phyloP scores from a whole-genome alignment of 2,888 invertebrate genomes.

The Theodoxus fluviatilis region DNA sequence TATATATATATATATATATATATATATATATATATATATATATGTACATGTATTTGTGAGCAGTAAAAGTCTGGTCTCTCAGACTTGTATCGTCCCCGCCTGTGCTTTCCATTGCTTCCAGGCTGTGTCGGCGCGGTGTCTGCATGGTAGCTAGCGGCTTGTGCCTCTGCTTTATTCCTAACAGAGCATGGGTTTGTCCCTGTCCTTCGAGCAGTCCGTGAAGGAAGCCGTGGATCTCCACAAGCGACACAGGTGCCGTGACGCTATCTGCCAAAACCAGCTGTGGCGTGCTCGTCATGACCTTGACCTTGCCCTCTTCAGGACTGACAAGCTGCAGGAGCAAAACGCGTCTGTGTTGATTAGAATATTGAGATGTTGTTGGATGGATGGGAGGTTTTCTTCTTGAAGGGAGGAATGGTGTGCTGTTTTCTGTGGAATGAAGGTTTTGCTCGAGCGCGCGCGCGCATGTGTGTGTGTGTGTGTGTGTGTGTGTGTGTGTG shows the following conservation, averaged over 20 bases:
- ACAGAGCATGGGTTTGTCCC: slow-evolving; percentile 76
- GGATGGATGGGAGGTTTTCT: too few relatives aligned
- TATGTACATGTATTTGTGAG: too few relatives aligned
- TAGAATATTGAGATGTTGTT: neutral
- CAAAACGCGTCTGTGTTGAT: slow-evolving; percentile 69
- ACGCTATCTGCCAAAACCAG: slow-evolving; percentile 69
- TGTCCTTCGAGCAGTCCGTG: slow-evolving; percentile 83
- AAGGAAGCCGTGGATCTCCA: slow-evolving; percentile 81
- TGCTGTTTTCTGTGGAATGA: too few relatives aligned
- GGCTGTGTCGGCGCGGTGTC: too few relatives aligned
- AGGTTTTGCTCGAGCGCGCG: neutral
- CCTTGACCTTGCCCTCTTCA: slow-evolving; percentile 83
- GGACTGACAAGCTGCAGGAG: slow-evolving; percentile 85
- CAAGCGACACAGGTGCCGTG: slow-evolving; percentile 78
- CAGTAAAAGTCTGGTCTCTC: too few relatives aligned
- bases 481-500: neutral
- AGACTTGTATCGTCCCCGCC: too few relatives aligned
- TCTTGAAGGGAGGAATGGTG: too few relatives aligned
- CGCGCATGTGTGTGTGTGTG: neutral
- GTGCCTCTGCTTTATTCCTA: slow-evolving; percentile 25
- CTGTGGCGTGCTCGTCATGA: slow-evolving; percentile 91
- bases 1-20: too few relatives aligned
- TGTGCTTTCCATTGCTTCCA: too few relatives aligned
- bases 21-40: too few relatives aligned
- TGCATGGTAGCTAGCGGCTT: too few relatives aligned